phyloP scores from a whole-genome alignment of 2,888 invertebrate species.

The Xanthostigma xanthostigma region DNA sequence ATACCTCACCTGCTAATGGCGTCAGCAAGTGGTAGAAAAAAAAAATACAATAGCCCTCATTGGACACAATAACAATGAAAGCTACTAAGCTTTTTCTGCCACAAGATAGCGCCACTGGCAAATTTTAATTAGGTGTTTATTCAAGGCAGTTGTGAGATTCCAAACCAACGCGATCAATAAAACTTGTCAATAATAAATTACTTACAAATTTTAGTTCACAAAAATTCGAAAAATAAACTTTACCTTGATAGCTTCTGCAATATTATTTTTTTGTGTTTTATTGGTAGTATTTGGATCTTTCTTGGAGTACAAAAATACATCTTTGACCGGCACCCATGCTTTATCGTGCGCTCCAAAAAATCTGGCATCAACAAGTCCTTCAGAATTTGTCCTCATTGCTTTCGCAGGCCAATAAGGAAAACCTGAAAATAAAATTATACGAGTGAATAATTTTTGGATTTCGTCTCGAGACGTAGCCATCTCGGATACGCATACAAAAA shows the following conservation, averaged over 20 bases:
- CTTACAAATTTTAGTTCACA: neutral
- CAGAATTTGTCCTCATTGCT: constrained; percentile 52
- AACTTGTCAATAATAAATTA: neutral
- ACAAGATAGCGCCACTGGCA: too few relatives aligned
- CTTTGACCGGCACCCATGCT: constrained; percentile 75
- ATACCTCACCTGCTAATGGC: too few relatives aligned
- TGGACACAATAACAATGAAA: too few relatives aligned
- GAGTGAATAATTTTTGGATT: too few relatives aligned
- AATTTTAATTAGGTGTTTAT: too few relatives aligned
- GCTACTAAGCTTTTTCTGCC: too few relatives aligned
- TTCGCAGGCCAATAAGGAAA: constrained; percentile 98
- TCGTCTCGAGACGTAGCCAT: too few relatives aligned
- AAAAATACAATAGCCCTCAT: too few relatives aligned
- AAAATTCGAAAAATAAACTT: constrained; percentile 7
- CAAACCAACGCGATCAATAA: too few relatives aligned
- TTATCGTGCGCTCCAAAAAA: constrained; percentile 94
- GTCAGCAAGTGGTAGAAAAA: too few relatives aligned
- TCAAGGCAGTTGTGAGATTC: too few relatives aligned
- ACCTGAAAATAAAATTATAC: constrained; percentile 28
- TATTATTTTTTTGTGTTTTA: constrained; percentile 39
- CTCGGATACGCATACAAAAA: too few relatives aligned
- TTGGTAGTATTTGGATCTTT: constrained; percentile 52
- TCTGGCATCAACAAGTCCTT: constrained; percentile 68
- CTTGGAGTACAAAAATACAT: constrained; percentile 70
- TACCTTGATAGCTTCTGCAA: constrained; percentile 45